Percentiles rank a stretch among this genome's conserved stretches.
Conservation (phyloP, 2,113 vertebrate species). For the Anolis carolinensis region DNA sequence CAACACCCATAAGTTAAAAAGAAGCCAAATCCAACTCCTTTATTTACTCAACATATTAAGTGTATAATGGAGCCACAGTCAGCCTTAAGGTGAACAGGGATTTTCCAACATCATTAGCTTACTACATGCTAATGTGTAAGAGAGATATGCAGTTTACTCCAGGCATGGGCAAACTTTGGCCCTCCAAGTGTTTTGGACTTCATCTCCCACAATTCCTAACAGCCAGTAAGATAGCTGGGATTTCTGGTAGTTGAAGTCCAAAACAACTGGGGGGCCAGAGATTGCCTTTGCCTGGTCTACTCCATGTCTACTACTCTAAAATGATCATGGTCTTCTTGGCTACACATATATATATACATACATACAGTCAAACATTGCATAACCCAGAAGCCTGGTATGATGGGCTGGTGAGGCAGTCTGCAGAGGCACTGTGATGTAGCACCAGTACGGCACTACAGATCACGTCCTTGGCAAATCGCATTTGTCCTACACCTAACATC, state of each 20-base stretch:
- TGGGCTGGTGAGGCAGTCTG: background rate
- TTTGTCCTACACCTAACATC: background rate
- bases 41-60: background rate
- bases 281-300: no score
- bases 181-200: no score
- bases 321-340: background rate
- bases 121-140: no score
- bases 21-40: background rate
- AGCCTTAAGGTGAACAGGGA: background rate
- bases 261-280: no score
- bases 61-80: constrained; percentile 31
- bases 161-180: no score
- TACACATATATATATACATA: no score
- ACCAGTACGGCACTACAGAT: background rate
- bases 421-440: background rate
- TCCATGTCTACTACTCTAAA: no score
- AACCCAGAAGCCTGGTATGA: background rate
- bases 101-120: no score
- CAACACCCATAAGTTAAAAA: background rate
- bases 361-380: background rate
- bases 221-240: no score
- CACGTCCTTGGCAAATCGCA: background rate
- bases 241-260: no score
- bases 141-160: no score
- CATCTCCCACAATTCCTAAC: no score